Evolutionary conservation across 92 coral and sea anemone genomes (phyloP).

Genomic region (Parazoanthus darwini): DNA sequence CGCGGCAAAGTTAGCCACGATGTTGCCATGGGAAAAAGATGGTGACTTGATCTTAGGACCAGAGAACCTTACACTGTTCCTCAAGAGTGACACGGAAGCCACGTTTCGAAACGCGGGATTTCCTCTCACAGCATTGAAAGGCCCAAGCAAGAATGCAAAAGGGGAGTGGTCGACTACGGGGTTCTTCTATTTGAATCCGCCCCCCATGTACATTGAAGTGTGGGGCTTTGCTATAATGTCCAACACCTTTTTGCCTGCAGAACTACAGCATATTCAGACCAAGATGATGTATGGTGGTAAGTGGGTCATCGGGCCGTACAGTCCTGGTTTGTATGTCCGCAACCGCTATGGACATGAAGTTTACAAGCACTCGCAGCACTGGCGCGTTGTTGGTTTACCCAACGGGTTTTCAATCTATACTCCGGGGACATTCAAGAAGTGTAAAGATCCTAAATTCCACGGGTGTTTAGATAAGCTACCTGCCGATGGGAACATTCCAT

Average conservation of each 20-base stretch:
- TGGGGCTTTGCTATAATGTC: conserved; percentile 36
- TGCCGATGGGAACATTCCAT: conserved; percentile 36
- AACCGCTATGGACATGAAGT: conserved; percentile 38
- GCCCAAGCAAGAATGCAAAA: not conserved
- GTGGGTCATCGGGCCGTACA: conserved; percentile 24
- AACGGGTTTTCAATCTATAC: conserved; percentile 4
- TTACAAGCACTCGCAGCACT: conserved; percentile 30
- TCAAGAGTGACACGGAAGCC: conserved; percentile 15
- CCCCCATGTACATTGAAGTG: conserved; percentile 30
- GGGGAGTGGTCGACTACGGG: conserved; percentile 11
- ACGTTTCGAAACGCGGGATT: conserved; percentile 7
- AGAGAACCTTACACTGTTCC: not conserved
- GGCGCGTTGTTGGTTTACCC: conserved; percentile 8
- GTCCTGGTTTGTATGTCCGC: conserved; percentile 32
- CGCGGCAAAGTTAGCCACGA: conserved; percentile 9
- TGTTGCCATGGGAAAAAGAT: conserved; percentile 40
- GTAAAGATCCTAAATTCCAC: conserved; percentile 31
- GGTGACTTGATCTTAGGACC: conserved; percentile 28
- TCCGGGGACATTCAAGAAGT: conserved; percentile 39
- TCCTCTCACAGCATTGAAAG: not conserved
- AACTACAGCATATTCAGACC: conserved; percentile 13
- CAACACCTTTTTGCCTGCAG: not conserved
- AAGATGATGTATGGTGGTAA: conserved; percentile 30
- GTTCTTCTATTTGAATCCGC: not conserved
- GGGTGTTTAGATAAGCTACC: conserved; percentile 40